A percentile compares a stretch with the other conserved stretches of the same genome.
These are phyloP conservation scores for Mesochorus sp. DNA, from an alignment of 2,888 invertebrate species.

Conservation along the genomic window DNA sequence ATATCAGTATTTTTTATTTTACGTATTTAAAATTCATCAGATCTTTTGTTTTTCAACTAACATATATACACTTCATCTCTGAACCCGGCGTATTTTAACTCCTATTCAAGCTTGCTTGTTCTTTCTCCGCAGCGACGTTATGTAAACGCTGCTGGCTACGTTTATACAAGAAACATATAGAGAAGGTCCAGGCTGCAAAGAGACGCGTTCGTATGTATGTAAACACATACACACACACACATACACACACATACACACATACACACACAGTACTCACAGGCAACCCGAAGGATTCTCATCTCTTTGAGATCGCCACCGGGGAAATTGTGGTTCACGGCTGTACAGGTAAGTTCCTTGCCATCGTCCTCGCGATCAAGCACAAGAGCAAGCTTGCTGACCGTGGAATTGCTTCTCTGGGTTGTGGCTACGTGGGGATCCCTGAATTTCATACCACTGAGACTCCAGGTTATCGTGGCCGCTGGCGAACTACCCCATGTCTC, in stretches of 20 bases:
- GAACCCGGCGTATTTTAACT: too few relatives aligned
- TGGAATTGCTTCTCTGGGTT: slow-evolving; percentile 85
- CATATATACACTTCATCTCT: too few relatives aligned
- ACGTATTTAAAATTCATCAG: too few relatives aligned
- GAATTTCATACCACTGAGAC: slow-evolving; percentile 88
- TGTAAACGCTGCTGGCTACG: slow-evolving; percentile 2
- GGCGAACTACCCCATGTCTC: slow-evolving; percentile 93
- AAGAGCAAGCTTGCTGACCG: slow-evolving; percentile 88
- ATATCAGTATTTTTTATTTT: too few relatives aligned
- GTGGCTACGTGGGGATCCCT: slow-evolving; percentile 86
- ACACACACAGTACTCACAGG: slow-evolving; percentile 87
- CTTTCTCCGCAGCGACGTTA: too few relatives aligned
- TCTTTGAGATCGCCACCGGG: slow-evolving; percentile 91
- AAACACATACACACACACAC: background rate
- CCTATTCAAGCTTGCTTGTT: too few relatives aligned
- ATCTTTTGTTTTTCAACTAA: too few relatives aligned
- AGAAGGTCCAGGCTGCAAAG: slow-evolving; percentile 2
- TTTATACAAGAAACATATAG: background rate
- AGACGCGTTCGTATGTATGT: background rate
- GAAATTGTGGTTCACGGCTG: slow-evolving; percentile 94
- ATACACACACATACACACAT: background rate
- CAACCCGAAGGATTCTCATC: slow-evolving; percentile 89
- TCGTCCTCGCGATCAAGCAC: slow-evolving; percentile 91
- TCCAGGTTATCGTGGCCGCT: slow-evolving; percentile 92
- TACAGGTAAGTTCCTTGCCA: slow-evolving; percentile 91